Percentiles rank a stretch among this genome's conserved stretches.
These are phyloP conservation scores for Bombus confusus DNA, from an alignment of 1,140 invertebrate species.

Conservation along the genomic window DNA sequence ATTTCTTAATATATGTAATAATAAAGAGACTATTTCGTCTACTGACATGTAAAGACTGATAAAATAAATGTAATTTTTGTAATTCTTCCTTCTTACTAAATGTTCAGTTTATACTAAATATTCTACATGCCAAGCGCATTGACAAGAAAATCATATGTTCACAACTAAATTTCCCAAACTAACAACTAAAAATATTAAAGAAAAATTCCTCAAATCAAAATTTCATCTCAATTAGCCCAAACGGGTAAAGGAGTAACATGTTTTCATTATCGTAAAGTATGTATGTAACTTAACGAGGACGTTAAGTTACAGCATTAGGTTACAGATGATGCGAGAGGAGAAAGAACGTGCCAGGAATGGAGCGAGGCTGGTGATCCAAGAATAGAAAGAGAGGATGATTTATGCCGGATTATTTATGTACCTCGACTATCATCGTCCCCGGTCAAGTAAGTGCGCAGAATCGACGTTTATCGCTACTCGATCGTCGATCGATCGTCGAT, in stretches of 20 bases:
- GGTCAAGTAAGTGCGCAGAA: conserved; percentile 46
- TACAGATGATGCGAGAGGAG: background rate
- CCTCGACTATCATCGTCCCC: conserved; percentile 29
- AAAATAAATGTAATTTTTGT: too few relatives aligned
- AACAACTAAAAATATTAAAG: background rate
- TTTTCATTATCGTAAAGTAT: background rate
- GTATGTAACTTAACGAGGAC: background rate
- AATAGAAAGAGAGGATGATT: conserved; percentile 53
- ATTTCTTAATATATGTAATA: too few relatives aligned
- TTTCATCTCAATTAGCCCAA: background rate
- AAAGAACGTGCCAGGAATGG: conserved; percentile 4
- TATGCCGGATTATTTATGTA: conserved; percentile 61
- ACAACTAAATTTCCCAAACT: too few relatives aligned
- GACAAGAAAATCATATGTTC: too few relatives aligned
- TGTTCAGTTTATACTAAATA: too few relatives aligned
- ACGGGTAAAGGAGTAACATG: background rate
- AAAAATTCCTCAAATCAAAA: background rate
- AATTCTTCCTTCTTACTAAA: too few relatives aligned
- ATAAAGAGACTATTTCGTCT: too few relatives aligned
- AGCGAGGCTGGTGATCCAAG: background rate
- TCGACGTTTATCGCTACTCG: conserved; percentile 59
- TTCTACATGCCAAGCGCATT: too few relatives aligned
- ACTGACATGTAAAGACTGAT: too few relatives aligned
- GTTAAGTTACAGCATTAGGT: background rate
- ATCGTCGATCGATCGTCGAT: conserved; percentile 55